A percentile compares a stretch with the other conserved stretches of the same genome.
Evolutionary conservation across 2,888 invertebrate species (phyloP).

Genomic region (Theretra japonica): DNA sequence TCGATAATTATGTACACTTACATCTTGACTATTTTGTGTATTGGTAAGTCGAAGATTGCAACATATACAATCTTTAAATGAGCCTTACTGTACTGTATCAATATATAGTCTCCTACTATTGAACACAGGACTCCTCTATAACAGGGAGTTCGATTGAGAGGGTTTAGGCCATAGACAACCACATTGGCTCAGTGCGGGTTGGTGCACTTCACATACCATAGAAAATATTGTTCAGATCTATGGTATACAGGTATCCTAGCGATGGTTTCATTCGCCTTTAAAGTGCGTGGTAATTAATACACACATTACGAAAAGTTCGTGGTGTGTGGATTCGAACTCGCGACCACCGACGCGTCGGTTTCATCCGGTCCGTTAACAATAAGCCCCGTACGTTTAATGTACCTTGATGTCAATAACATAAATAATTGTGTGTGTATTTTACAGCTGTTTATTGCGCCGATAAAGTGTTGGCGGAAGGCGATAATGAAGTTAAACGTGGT

Average conservation of each 20-base stretch:
- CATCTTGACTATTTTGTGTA: slow-evolving; percentile 57
- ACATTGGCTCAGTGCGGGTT: too few species aligned
- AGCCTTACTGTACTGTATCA: too few species aligned
- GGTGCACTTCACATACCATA: too few species aligned
- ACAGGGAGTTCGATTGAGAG: too few species aligned
- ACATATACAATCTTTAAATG: neutral
- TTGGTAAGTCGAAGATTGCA: slow-evolving; percentile 56
- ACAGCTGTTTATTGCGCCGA: slow-evolving; percentile 49
- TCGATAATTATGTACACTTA: slow-evolving; percentile 62
- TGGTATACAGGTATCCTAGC: too few species aligned
- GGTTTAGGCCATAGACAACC: too few species aligned
- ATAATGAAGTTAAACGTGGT: slow-evolving; percentile 64
- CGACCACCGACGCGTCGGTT: too few species aligned
- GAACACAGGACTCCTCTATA: too few species aligned
- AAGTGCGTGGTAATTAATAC: neutral
- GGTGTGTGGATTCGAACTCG: neutral
- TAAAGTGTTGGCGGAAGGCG: slow-evolving; percentile 57
- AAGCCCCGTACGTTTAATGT: too few species aligned
- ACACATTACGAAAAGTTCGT: neutral
- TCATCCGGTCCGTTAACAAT: too few species aligned
- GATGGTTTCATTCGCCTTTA: neutral
- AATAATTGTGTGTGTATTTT: slow-evolving; percentile 35
- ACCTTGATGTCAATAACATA: neutral
- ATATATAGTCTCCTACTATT: too few species aligned
- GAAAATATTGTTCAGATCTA: too few species aligned